A percentile compares a stretch with the other conserved stretches of the same genome.
phyloP scores from a whole-genome alignment of 2,113 vertebrate species.

The Diadophis punctatus region DNA sequence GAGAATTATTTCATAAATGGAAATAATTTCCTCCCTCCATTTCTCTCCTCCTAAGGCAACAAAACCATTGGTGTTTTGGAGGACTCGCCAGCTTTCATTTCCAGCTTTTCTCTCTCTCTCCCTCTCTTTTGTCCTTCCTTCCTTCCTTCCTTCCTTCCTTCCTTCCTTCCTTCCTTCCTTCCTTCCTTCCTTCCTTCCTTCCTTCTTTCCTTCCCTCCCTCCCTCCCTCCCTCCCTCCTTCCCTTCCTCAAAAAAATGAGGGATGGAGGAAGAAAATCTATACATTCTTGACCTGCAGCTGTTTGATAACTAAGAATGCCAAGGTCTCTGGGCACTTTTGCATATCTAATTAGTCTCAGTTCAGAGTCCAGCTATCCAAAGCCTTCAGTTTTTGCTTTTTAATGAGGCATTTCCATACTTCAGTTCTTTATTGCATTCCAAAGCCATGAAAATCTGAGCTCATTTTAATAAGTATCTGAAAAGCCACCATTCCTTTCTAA shows the following conservation, averaged over 20 bases:
- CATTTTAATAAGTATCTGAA: not conserved
- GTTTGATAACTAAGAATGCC: not conserved
- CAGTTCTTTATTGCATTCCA: conserved; percentile 43
- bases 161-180: not conserved
- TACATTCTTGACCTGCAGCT: not conserved
- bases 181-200: not conserved
- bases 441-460: not conserved
- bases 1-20: not conserved
- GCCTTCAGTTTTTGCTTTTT: conserved; percentile 15
- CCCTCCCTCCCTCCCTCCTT: not conserved
- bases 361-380: conserved; percentile 26
- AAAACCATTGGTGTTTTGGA: too few relatives aligned
- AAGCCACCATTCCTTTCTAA: not conserved
- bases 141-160: not conserved
- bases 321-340: conserved; percentile 25
- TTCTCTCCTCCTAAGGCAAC: not conserved
- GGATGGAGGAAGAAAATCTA: rapidly evolving
- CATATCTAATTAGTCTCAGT: conserved; percentile 18
- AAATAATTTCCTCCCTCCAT: not conserved
- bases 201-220: not conserved
- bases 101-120: not conserved
- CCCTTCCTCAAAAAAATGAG: not conserved
- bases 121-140: not conserved
- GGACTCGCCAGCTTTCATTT: too few relatives aligned
- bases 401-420: conserved; percentile 40